phyloP scores from a whole-genome alignment of 2,797 vertebrate genomes.

The Myoxocephalus aenaeus region DNA sequence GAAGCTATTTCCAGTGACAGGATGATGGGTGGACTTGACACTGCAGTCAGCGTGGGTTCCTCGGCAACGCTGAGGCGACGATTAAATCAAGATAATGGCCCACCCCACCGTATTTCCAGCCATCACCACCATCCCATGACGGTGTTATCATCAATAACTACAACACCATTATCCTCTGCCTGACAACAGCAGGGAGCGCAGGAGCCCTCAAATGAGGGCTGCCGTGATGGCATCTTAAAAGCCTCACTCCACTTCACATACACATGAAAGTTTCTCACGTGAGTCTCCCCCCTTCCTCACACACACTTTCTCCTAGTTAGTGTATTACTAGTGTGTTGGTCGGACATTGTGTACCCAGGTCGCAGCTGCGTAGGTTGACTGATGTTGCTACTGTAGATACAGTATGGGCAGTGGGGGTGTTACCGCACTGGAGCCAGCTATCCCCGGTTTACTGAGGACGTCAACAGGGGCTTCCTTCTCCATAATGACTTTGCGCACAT shows the following conservation, averaged over 20 bases:
- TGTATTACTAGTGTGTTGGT: conserved; percentile 76
- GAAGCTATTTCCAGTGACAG: conserved; percentile 77
- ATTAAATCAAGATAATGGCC: conserved; percentile 81
- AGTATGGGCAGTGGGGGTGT: conserved; percentile 74
- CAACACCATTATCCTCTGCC: conserved; percentile 73
- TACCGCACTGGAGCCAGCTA: conserved; percentile 69
- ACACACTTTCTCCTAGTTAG: conserved; percentile 63
- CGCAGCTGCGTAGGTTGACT: conserved; percentile 76
- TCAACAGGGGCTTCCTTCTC: conserved; percentile 74
- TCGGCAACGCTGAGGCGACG: conserved; percentile 61
- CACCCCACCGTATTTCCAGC: conserved; percentile 69
- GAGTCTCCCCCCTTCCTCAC: conserved; percentile 22
- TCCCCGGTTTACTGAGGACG: conserved; percentile 61
- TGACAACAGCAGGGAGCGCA: conserved; percentile 69
- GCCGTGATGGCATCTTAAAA: conserved; percentile 62
- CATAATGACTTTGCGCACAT: conserved; percentile 80
- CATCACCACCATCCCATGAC: conserved; percentile 69
- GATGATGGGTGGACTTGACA: conserved; percentile 80
- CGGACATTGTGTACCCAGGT: conserved; percentile 85
- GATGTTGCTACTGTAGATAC: conserved; percentile 79
- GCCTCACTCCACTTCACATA: conserved; percentile 32
- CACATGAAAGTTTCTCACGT: conserved; percentile 63
- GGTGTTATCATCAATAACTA: conserved; percentile 74
- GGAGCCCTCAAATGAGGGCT: conserved; percentile 48
- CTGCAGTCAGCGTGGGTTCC: conserved; percentile 67